These are phyloP conservation scores for Mobula birostris DNA, from an alignment of 2,113 vertebrate genomes.

Conservation along the genomic window DNA sequence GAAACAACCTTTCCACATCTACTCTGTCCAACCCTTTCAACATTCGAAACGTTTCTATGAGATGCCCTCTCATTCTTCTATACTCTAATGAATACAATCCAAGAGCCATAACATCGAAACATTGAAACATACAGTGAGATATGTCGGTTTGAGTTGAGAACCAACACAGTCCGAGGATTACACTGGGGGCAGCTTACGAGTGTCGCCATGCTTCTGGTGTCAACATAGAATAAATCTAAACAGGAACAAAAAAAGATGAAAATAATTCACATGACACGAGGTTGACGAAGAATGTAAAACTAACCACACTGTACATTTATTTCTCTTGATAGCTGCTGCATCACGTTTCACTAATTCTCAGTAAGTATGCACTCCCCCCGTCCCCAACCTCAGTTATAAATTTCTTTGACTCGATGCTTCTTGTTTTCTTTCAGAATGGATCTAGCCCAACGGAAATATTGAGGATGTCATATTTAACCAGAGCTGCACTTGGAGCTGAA, in stretches of 20 bases:
- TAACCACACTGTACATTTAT: neutral
- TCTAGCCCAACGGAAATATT: neutral
- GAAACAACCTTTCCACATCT: too few relatives aligned
- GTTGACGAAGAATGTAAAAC: neutral
- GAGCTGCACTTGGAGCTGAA: neutral
- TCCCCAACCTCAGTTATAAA: neutral
- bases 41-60: too few relatives aligned
- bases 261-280: neutral
- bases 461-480: neutral
- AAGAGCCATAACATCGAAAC: too few relatives aligned
- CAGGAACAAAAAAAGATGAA: neutral
- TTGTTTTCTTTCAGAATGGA: neutral
- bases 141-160: too few relatives aligned
- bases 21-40: too few relatives aligned
- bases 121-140: too few relatives aligned
- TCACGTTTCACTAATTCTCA: neutral
- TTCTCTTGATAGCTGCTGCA: neutral
- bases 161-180: too few relatives aligned
- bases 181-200: too few relatives aligned
- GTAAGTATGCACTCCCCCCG: neutral
- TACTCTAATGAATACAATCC: too few relatives aligned
- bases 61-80: too few relatives aligned
- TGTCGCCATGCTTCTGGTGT: too few relatives aligned
- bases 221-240: neutral
- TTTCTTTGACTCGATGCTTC: neutral